phyloP scores from a whole-genome alignment of 2,888 invertebrate species.

The Papilio gigon region DNA sequence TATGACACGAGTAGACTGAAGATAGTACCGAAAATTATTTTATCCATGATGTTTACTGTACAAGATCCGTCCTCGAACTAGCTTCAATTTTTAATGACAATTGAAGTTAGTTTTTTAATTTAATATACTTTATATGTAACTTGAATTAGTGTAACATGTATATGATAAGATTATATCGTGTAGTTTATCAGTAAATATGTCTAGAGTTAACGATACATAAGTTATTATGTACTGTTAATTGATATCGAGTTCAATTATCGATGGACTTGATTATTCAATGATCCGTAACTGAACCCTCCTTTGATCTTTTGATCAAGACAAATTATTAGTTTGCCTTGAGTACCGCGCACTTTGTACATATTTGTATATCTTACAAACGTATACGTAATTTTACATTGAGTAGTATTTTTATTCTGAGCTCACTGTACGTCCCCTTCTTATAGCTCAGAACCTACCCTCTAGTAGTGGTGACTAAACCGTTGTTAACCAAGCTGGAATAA shows the following conservation, averaged over 20 bases:
- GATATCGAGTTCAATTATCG: conserved; percentile 16
- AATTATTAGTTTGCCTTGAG: background rate
- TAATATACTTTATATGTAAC: background rate
- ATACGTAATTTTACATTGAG: background rate
- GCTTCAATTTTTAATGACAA: background rate
- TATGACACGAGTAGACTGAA: background rate
- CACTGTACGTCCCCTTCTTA: too few relatives aligned
- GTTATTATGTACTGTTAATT: conserved; percentile 5
- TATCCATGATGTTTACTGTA: conserved; percentile 18
- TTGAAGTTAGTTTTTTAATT: background rate
- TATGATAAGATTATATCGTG: conserved; percentile 7
- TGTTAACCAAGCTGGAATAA: too few relatives aligned
- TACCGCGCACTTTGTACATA: background rate
- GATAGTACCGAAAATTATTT: background rate
- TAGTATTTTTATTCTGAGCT: too few relatives aligned
- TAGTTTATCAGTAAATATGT: background rate
- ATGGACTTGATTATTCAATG: conserved; percentile 6
- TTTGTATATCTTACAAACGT: background rate
- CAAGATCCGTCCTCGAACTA: background rate
- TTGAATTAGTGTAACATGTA: background rate
- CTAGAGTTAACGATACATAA: background rate
- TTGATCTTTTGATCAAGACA: conserved; percentile 2
- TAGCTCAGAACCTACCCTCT: too few relatives aligned
- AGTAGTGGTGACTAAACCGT: too few relatives aligned
- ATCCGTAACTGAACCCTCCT: background rate